These are phyloP conservation scores for Pentamera pediparva DNA, from an alignment of 53 echinoderm and acorn worm species.

Conservation along the genomic window DNA sequence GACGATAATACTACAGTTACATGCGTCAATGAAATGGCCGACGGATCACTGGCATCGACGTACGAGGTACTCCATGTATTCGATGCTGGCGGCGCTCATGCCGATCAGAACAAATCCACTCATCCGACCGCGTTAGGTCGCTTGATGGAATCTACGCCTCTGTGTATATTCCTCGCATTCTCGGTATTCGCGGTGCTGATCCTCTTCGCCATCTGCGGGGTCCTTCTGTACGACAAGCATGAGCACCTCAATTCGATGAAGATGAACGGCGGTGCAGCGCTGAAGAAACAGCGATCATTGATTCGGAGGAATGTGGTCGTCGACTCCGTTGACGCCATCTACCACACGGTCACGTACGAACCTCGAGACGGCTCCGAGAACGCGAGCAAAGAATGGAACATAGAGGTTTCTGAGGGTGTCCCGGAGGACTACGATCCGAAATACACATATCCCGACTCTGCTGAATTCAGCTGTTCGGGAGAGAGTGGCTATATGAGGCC, in stretches of 20 bases:
- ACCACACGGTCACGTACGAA: not conserved
- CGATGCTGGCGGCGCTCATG: too few species aligned
- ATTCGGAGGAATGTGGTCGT: not conserved
- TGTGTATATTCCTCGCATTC: too few species aligned
- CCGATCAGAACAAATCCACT: too few species aligned
- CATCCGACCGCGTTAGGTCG: too few species aligned
- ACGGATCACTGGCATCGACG: not conserved
- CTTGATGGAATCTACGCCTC: too few species aligned
- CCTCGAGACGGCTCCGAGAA: not conserved
- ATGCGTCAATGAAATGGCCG: not conserved
- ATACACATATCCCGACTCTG: too few species aligned
- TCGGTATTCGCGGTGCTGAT: too few species aligned
- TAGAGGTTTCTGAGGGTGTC: not conserved
- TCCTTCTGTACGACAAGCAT: too few species aligned
- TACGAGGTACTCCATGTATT: not conserved
- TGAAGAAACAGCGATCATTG: not conserved
- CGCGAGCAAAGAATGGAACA: not conserved
- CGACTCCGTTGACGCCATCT: not conserved
- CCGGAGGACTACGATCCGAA: not conserved
- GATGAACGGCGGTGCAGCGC: not conserved
- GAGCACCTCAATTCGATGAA: too few species aligned
- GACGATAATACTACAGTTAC: constrained; percentile 2
- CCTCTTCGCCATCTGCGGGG: too few species aligned
- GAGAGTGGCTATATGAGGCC: too few species aligned
- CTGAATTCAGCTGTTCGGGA: too few species aligned